phyloP scores from a whole-genome alignment of 92 coral and sea anemone species.

The Parazoanthus darwini region DNA sequence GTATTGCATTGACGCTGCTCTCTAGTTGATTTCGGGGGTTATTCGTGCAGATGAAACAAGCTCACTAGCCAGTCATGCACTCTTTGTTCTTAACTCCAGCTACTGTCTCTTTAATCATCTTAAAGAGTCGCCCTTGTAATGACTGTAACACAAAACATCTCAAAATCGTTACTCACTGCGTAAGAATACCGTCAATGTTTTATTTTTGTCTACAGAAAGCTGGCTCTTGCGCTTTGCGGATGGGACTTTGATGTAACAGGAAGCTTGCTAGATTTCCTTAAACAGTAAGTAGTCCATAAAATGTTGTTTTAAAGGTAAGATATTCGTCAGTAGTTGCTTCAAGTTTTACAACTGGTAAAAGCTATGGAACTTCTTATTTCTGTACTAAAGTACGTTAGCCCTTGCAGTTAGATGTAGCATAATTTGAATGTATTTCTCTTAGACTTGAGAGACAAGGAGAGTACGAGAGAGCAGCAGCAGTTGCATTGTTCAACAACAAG shows the following conservation, averaged over 20 bases:
- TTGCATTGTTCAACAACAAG: slow-evolving; percentile 94
- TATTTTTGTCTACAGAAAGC: slow-evolving; percentile 51
- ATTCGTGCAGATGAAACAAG: too few species aligned
- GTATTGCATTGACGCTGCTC: too few species aligned
- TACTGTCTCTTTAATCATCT: too few species aligned
- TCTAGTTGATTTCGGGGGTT: too few species aligned
- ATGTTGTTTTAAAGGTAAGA: slow-evolving; percentile 9
- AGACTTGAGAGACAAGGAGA: slow-evolving; percentile 72
- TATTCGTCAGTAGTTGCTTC: background rate
- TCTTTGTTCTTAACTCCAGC: too few species aligned
- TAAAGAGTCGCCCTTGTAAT: too few species aligned
- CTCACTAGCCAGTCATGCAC: too few species aligned
- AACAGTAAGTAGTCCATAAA: slow-evolving; percentile 58
- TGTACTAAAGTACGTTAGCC: too few species aligned
- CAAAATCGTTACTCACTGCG: too few species aligned
- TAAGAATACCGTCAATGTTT: background rate
- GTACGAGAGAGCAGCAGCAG: slow-evolving; percentile 93
- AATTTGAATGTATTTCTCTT: background rate
- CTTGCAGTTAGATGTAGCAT: background rate
- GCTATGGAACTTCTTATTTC: background rate
- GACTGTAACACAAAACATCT: background rate
- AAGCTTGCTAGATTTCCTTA: slow-evolving; percentile 66
- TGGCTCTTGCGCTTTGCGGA: slow-evolving; percentile 93
- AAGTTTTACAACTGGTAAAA: background rate
- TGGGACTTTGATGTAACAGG: slow-evolving; percentile 86